Conservation (phyloP, 2,888 invertebrate genomes). For the Drosophila austrosaltans region DNA sequence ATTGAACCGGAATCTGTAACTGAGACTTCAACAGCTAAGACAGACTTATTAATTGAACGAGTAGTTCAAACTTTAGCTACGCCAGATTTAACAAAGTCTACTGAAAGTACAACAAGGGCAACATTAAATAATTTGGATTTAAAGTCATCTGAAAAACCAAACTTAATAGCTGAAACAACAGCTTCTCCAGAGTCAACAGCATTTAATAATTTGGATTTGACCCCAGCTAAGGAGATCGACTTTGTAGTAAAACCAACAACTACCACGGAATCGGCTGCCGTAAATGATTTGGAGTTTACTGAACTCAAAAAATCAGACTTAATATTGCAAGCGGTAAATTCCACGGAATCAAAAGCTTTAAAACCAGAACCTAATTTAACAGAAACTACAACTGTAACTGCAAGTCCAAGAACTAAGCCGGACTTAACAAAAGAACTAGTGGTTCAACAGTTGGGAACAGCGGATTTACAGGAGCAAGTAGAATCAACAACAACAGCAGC, state of each 20-base stretch:
- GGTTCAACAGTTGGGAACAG: neutral
- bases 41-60: neutral
- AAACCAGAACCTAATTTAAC: slow-evolving; percentile 8
- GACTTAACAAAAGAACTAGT: slow-evolving; percentile 24
- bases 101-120: neutral
- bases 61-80: neutral
- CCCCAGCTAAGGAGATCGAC: neutral
- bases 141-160: neutral
- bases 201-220: neutral
- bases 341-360: neutral
- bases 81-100: neutral
- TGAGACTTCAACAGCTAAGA: neutral
- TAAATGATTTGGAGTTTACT: neutral
- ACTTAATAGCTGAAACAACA: neutral
- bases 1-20: slow-evolving; percentile 2
- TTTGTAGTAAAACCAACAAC: neutral
- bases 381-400: neutral
- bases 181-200: neutral
- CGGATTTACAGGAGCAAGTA: neutral
- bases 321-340: slow-evolving; percentile 7
- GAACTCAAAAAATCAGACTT: neutral
- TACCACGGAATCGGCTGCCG: neutral
- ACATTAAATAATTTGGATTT: neutral
- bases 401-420: neutral
- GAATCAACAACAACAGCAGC: slow-evolving; percentile 24